These are phyloP conservation scores for Drosophila lutescens DNA, from an alignment of 2,888 invertebrate genomes.

Conservation along the genomic window DNA sequence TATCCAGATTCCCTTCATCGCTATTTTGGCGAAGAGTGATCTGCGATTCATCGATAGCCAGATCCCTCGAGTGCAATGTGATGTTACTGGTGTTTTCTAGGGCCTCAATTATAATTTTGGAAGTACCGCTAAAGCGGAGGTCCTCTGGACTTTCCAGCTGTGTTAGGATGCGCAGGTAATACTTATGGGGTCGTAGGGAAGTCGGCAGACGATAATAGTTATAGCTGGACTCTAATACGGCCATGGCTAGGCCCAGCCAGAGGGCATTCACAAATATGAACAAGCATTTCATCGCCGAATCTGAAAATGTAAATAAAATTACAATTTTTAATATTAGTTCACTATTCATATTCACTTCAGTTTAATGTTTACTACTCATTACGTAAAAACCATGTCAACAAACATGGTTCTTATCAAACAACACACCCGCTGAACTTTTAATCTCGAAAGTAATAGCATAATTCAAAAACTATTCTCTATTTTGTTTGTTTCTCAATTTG, in stretches of 20 bases:
- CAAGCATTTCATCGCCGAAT: neutral
- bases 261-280: neutral
- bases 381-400: no score
- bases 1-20: conserved; percentile 56
- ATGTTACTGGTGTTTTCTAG: conserved; percentile 86
- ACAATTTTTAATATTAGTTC: no score
- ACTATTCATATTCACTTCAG: no score
- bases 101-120: conserved; percentile 79
- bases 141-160: conserved; percentile 80
- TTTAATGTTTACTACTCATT: no score
- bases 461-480: no score
- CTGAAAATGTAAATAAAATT: neutral
- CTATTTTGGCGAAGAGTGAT: conserved; percentile 42
- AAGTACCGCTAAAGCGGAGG: conserved; percentile 82
- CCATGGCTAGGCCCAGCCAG: neutral
- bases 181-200: conserved; percentile 82
- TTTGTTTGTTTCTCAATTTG: no score
- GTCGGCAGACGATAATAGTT: conserved; percentile 81
- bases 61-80: conserved; percentile 87
- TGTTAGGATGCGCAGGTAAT: conserved; percentile 83
- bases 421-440: no score
- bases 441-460: no score
- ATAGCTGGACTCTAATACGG: neutral
- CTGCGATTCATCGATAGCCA: conserved; percentile 85
- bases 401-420: no score